Conservation (phyloP, 2,888 invertebrate species). For the Euplexia lucipara region DNA sequence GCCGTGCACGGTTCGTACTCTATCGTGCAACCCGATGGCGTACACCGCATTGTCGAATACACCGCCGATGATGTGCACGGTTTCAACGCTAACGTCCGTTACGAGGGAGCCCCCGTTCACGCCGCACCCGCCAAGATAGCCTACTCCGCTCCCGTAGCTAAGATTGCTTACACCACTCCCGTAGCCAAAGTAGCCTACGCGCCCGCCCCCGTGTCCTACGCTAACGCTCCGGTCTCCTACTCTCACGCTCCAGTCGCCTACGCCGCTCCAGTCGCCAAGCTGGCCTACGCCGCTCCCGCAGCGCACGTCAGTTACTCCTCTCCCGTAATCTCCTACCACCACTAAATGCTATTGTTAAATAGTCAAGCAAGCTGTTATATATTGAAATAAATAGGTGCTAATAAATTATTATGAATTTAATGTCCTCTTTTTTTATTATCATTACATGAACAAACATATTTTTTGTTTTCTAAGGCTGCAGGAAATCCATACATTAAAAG, state of each 20-base stretch:
- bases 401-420: conserved; percentile 64
- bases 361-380: conserved; percentile 38
- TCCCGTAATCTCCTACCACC: conserved; percentile 83
- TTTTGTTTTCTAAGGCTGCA: neutral
- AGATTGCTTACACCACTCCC: too few relatives aligned
- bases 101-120: too few relatives aligned
- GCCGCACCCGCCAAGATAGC: too few relatives aligned
- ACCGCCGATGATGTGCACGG: too few relatives aligned
- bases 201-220: too few relatives aligned
- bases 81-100: too few relatives aligned
- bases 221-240: conserved; percentile 38
- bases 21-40: neutral
- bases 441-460: neutral
- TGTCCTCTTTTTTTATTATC: neutral
- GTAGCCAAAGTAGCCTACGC: too few relatives aligned
- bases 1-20: conserved; percentile 86
- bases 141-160: too few relatives aligned
- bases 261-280: conserved; percentile 69
- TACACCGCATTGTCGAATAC: too few relatives aligned
- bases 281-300: conserved; percentile 68
- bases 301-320: conserved; percentile 78
- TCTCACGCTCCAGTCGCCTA: conserved; percentile 62
- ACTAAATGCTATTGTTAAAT: conserved; percentile 67
- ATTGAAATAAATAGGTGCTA: conserved; percentile 55
- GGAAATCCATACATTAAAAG: too few relatives aligned